Percentiles rank a stretch among this genome's conserved stretches.
Evolutionary conservation across 2,888 invertebrate genomes (phyloP).

Genomic region (Matsumyia berberina): DNA sequence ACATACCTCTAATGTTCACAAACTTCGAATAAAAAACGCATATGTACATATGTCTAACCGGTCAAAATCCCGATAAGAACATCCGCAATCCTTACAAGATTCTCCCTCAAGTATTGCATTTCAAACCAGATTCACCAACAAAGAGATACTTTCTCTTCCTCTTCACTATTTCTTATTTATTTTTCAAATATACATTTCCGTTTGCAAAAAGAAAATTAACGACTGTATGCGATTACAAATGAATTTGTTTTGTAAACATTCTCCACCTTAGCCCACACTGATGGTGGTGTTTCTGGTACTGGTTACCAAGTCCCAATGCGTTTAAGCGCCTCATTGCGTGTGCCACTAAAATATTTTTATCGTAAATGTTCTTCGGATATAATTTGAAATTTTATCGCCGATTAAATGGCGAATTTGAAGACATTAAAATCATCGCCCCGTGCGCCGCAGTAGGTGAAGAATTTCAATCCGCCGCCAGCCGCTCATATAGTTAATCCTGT

Average conservation of each 20-base stretch:
- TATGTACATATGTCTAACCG: neutral
- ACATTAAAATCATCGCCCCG: slow-evolving; percentile 74
- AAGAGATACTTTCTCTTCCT: slow-evolving; percentile 34
- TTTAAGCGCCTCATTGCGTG: slow-evolving; percentile 69
- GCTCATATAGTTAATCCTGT: slow-evolving; percentile 44
- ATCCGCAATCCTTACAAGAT: slow-evolving; percentile 1
- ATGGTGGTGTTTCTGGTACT: neutral
- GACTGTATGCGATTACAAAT: slow-evolving; percentile 63
- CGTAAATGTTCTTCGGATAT: slow-evolving; percentile 67
- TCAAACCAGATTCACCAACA: slow-evolving; percentile 29
- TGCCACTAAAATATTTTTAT: slow-evolving; percentile 68
- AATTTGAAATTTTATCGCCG: slow-evolving; percentile 76
- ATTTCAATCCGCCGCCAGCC: slow-evolving; percentile 42
- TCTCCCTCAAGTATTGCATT: slow-evolving; percentile 30
- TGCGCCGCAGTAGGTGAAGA: slow-evolving; percentile 62
- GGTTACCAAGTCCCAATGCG: slow-evolving; percentile 31
- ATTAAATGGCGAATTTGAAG: slow-evolving; percentile 75
- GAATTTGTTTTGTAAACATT: slow-evolving; percentile 65
- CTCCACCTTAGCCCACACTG: slow-evolving; percentile 11
- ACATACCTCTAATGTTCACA: too few species aligned
- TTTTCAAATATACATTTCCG: slow-evolving; percentile 3
- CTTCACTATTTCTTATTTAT: slow-evolving; percentile 17
- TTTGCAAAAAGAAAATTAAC: slow-evolving; percentile 36
- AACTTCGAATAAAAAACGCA: too few species aligned
- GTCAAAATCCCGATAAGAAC: neutral